phyloP scores from a whole-genome alignment of 2,888 invertebrate genomes.

The Oligia strigilis region DNA sequence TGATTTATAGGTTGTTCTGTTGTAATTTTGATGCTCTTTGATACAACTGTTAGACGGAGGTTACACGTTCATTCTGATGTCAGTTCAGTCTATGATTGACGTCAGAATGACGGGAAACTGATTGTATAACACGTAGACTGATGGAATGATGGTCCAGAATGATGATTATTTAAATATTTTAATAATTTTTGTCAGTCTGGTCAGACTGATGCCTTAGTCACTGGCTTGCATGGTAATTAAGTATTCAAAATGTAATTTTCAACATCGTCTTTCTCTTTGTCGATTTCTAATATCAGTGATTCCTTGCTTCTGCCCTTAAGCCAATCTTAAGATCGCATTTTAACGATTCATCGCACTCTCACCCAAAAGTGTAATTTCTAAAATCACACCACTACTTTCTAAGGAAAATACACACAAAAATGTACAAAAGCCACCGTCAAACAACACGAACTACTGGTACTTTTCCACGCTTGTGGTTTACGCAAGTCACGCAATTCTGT shows the following conservation, averaged over 20 bases:
- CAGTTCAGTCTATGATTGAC: too few species aligned
- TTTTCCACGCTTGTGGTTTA: constrained; percentile 57
- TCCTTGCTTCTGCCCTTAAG: too few species aligned
- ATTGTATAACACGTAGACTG: too few species aligned
- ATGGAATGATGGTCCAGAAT: too few species aligned
- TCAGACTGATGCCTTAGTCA: too few species aligned
- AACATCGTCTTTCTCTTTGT: background rate
- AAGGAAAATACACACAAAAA: background rate
- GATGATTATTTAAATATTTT: too few species aligned
- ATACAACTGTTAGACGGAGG: background rate
- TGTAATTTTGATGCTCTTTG: constrained; percentile 9
- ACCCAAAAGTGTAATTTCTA: constrained; percentile 5
- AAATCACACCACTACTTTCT: constrained; percentile 14
- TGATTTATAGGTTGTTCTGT: background rate
- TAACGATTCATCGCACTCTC: too few species aligned
- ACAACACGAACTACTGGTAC: constrained; percentile 21
- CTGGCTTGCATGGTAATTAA: background rate
- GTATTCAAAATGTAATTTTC: background rate
- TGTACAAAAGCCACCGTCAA: constrained; percentile 20
- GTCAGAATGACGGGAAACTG: too few species aligned
- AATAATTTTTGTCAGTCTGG: too few species aligned
- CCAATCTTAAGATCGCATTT: too few species aligned
- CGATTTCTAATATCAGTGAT: background rate
- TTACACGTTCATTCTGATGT: too few species aligned
- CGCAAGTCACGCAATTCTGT: constrained; percentile 57